Percentiles rank a stretch among this genome's conserved stretches.
Conservation (phyloP, 53 echinoderm and acorn worm genomes). For the Apostichopus leukothele region DNA sequence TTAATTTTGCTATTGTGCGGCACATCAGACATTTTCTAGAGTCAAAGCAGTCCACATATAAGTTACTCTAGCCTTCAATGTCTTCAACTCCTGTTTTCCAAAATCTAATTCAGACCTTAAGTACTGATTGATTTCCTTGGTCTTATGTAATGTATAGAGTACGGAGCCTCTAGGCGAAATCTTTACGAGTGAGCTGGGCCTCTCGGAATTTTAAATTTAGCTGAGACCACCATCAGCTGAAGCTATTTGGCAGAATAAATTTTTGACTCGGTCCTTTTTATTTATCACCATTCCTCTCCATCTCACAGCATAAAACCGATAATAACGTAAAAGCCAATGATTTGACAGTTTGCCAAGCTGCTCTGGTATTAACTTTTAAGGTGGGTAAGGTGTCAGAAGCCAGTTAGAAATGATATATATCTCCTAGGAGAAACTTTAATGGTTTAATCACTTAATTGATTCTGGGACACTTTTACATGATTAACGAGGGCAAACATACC, state of each 20-base stretch:
- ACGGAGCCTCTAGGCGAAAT: background rate
- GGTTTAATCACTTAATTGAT: background rate
- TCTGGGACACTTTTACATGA: background rate
- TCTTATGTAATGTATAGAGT: background rate
- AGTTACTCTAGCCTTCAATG: too few species aligned
- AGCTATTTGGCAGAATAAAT: background rate
- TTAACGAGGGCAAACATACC: background rate
- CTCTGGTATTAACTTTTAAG: background rate
- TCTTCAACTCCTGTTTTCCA: background rate
- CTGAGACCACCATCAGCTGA: background rate
- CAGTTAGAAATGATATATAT: background rate
- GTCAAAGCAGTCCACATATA: too few species aligned
- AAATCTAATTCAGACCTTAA: background rate
- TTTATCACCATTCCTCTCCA: background rate
- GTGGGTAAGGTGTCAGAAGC: background rate
- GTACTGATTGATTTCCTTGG: background rate
- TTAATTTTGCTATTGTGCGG: too few species aligned
- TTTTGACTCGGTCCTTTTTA: background rate
- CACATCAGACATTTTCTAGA: too few species aligned
- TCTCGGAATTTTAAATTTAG: background rate
- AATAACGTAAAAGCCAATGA: background rate
- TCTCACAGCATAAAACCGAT: slow-evolving; percentile 12
- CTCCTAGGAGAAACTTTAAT: background rate
- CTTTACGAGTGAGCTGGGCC: background rate
- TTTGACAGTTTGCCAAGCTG: slow-evolving; percentile 26